Percentiles rank a stretch among this genome's conserved stretches.
Evolutionary conservation across 2,113 vertebrate species (phyloP).

Genomic region (Zosterops hypoxanthus): DNA sequence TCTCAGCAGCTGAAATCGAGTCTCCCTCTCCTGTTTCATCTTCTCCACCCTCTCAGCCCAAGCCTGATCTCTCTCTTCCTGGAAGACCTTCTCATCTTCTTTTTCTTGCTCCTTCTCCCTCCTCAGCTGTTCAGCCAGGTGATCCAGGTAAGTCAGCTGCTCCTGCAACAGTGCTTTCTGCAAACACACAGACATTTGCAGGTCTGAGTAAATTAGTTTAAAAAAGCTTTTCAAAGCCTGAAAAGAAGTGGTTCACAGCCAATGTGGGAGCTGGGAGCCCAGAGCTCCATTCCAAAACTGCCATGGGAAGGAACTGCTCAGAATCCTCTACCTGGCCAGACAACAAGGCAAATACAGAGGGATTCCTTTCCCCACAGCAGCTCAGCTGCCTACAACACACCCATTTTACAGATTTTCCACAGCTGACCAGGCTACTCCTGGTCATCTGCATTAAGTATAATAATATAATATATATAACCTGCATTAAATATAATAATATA

Average conservation of each 20-base stretch:
- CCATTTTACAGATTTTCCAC: neutral
- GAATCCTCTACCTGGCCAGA: neutral
- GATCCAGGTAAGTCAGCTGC: slow-evolving; percentile 77
- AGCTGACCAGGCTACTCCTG: neutral
- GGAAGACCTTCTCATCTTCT: slow-evolving; percentile 74
- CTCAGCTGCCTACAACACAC: neutral
- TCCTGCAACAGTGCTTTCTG: slow-evolving; percentile 80
- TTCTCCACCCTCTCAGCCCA: slow-evolving; percentile 71
- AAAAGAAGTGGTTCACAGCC: neutral
- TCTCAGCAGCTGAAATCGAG: slow-evolving; percentile 76
- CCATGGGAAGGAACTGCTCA: neutral
- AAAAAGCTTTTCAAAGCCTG: neutral
- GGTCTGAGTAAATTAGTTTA: neutral
- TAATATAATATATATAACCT: neutral
- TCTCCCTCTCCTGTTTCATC: slow-evolving; percentile 69
- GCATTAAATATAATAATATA: neutral
- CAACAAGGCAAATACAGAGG: neutral
- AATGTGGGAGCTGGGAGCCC: neutral
- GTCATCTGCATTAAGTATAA: neutral
- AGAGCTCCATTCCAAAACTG: neutral
- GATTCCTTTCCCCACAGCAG: neutral
- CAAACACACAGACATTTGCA: neutral
- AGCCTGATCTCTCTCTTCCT: slow-evolving; percentile 73
- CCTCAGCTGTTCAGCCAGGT: slow-evolving; percentile 76
- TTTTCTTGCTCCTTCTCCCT: slow-evolving; percentile 75